These are phyloP conservation scores for Bostrychus sinensis DNA, from an alignment of 2,113 vertebrate genomes.

Conservation along the genomic window DNA sequence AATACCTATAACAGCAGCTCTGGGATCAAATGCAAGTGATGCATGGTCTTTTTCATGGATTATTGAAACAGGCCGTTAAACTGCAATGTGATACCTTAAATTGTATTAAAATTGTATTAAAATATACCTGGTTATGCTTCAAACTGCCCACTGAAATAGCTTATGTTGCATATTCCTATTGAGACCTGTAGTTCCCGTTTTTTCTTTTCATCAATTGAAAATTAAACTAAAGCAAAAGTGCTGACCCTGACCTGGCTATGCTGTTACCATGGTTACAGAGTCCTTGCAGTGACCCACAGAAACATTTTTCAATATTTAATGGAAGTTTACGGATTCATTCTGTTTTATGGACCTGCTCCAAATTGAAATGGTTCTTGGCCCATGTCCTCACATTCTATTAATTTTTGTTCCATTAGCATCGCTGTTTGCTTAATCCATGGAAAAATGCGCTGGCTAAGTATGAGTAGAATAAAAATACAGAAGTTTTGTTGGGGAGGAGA, in stretches of 20 bases:
- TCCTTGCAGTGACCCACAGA: background rate
- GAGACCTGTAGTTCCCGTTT: background rate
- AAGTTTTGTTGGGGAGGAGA: background rate
- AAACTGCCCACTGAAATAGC: constrained; percentile 8
- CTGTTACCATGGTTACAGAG: background rate
- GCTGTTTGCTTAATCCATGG: constrained; percentile 6
- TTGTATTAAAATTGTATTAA: constrained; percentile 10
- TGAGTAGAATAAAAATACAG: constrained; percentile 1
- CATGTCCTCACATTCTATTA: constrained; percentile 6
- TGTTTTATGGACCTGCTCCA: constrained; percentile 3
- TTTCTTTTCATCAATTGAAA: background rate
- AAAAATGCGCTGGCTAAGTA: background rate
- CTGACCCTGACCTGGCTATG: background rate
- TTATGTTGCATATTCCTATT: constrained; percentile 17
- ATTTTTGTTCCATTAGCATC: constrained; percentile 3
- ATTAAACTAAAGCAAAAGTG: background rate
- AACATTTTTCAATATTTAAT: constrained; percentile 4
- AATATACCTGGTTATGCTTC: constrained; percentile 14
- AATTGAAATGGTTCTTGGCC: constrained; percentile 12
- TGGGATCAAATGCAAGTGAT: constrained; percentile 19
- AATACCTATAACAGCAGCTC: constrained; percentile 18
- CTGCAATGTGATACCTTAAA: constrained; percentile 8
- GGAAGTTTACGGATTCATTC: constrained; percentile 3
- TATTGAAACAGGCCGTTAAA: constrained; percentile 33
- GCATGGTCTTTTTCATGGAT: constrained; percentile 31